Conservation (phyloP, 2,113 vertebrate species). For the Pipa parva region DNA sequence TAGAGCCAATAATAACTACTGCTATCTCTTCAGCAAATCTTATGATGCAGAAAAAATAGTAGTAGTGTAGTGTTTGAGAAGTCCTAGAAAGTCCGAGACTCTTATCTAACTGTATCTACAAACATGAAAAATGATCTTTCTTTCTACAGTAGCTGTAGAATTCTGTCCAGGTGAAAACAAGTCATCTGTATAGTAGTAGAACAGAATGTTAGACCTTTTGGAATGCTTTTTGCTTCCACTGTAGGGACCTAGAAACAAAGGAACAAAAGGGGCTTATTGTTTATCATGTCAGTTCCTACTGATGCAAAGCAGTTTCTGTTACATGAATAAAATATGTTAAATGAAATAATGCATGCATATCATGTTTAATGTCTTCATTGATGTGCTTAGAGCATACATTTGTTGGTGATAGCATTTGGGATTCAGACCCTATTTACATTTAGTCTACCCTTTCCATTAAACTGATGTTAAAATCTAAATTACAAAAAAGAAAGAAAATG, state of each 20-base stretch:
- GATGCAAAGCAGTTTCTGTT: slow-evolving; percentile 28
- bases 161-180: slow-evolving; percentile 35
- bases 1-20: slow-evolving; percentile 23
- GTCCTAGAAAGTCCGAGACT: slow-evolving; percentile 11
- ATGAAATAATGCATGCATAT: slow-evolving; percentile 38
- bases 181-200: slow-evolving; percentile 34
- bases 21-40: slow-evolving; percentile 26
- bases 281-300: slow-evolving; percentile 28
- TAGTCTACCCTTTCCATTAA: slow-evolving; percentile 24
- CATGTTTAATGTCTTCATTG: slow-evolving; percentile 31
- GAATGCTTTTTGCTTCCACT: slow-evolving; percentile 26
- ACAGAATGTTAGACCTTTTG: slow-evolving; percentile 47
- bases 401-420: slow-evolving; percentile 9
- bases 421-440: slow-evolving; percentile 35
- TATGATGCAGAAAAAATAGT: slow-evolving; percentile 25
- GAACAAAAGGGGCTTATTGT: slow-evolving; percentile 38
- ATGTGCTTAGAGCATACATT: not conserved
- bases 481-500: slow-evolving; percentile 5
- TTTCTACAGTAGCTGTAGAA: slow-evolving; percentile 36
- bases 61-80: slow-evolving; percentile 10
- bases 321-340: slow-evolving; percentile 42
- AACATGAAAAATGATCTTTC: slow-evolving; percentile 37
- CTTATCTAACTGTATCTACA: slow-evolving; percentile 37
- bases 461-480: slow-evolving; percentile 11
- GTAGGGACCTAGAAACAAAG: slow-evolving; percentile 31